Base-by-base conservation (phyloP, 2,888 invertebrate genomes). In the Pterostichus madidus region DNA sequence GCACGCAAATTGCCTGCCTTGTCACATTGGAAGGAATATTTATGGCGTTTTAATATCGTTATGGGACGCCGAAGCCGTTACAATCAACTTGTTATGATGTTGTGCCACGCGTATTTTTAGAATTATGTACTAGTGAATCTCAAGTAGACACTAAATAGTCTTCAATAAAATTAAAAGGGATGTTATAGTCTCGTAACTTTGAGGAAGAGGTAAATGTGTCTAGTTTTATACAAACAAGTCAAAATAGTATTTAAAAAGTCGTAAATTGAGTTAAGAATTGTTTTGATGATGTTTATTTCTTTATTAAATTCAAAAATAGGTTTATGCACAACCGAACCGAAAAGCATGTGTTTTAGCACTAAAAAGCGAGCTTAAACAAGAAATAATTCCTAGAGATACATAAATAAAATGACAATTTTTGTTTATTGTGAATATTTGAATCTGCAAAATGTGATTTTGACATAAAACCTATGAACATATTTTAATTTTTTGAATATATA, bases 21-120 rank as follows among this genome's bases (percentile, higher is more conserved):
- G 68, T 71, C 68, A 71, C 68, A 71, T 71, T 71, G 8, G 15
- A 39, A 71, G 10, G 68, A 17, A 13, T 39, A 71, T 71, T 71
- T 71, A 71, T 44, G 39, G 15, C 68, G 44, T 24, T 71, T 71
- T 71, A 71, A 71, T 71, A 71, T 71, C 68, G 39, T 17, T 71
- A 15, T 71, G 56, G 17, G 56, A 17, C 56, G 17, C 13, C 49
- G 49, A 49, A 49, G 49, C 5, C 64, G 35, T 32, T 64, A 32
- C 32, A 64, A 35, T 64, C 64, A 32, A 35, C 32, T 64, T 64
- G 7, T 44, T 71, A 71, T 44, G 68, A 10, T 44, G 5, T 39
- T 64, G 5, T 24, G n/a, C 61, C 32, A n/a, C 39, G 13, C 35
- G 24, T 71, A 15, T 71, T 56, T 56, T 56, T 56, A 56, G 68